Evolutionary conservation across 2,113 vertebrate genomes (phyloP), one percentile per base, ranked within the genome.

Genomic region (Burhinus bistriatus): DNA sequence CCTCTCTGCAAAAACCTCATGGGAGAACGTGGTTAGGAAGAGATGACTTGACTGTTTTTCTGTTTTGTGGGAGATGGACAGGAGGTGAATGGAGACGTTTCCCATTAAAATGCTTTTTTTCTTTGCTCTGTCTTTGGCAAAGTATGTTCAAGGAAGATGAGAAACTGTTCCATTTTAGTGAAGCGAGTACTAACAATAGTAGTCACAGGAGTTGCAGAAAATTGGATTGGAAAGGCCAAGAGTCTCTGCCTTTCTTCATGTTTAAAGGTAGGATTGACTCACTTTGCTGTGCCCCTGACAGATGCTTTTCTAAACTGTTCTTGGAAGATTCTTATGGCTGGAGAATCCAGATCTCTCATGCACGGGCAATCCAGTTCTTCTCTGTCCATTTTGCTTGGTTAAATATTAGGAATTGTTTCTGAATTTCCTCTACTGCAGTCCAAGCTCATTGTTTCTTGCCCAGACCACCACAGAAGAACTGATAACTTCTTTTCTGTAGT

Each of bases 21-120:
- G 87, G 87, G 92, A 96, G 62, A 94, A 88, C 54, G 62, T 90
- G 66, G 61, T 69, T 83, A 66, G 49, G 62, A 87, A 83, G 62
- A 61, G 44, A 96, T 85, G 92, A 93, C 83, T 91, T 81, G n/a
- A 81, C 75, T 95, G 40, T 65, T 94, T 85, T 94, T 89, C 87
- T 94, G 65, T 65, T 90, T 89, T 85, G 69, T 65, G 61, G 65
- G 70, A 96, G 73, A 91, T 64, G 22, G 77, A 90, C 6, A 0
- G 23, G 87, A 90, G 82, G 70, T 87, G 90, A 93, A 90, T 76
- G 78, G 78, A 78, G 75, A 95, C 65, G 66, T 83, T 91, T 87
- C 87, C 92, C 90, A 94, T 93, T 96, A 96, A 96, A 96, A 95
- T 91, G 57, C 23, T 44, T 85, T 93, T 93, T 91, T 32, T 66